Base-by-base conservation (phyloP, 2,113 vertebrate species). In the Microcebus griseorufus region DNA sequence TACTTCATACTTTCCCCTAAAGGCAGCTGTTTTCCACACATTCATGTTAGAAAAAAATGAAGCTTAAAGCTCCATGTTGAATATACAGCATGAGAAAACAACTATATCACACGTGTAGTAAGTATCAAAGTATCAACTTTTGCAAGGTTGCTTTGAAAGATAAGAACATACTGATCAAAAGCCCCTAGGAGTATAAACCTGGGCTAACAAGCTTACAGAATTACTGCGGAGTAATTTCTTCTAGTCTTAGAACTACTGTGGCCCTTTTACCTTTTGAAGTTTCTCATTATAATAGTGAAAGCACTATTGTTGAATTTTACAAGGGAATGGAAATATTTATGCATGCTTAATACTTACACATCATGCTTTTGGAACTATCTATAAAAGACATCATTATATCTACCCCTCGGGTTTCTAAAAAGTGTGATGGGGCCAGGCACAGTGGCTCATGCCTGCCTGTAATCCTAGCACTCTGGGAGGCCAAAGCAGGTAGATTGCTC, bases 1-100 rank as follows among this genome's bases (percentile, higher is more conserved):
- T 85, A 84, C n/a, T 90, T 55, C 12, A 69, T 25, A 90, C 53
- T 69, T 95, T 85, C 60, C 78, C 45, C 14, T 34, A 62, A 88
- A 79, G 95, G 45, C 34, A 81, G 79, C 23, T 90, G n/a, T 72
- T 88, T 93, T 76, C n/a, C 27, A 95, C 32, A 69, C 22, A 90
- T 62, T 11, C 17, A 32, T 58, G 32, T 42, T 55, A 72, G 51
- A 72, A 92, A 22, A 22, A 89, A 85, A 94, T n/a, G 62, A 94
- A 86, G 73, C 67, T 94, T 62, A 84, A 91, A 93, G 34, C 32
- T 79, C 55, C 73, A 87, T 14, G 9, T 1, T 81, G 42, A 87
- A 93, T 22, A 18, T n/a, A 81, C 0, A 82, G 5, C 39, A 80
- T 5, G 16, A 86, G 42, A 16, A 64, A 70, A 73, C 32, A 27